Evolutionary conservation across 2,113 vertebrate genomes (phyloP).

Genomic region (Lates calcarifer): DNA sequence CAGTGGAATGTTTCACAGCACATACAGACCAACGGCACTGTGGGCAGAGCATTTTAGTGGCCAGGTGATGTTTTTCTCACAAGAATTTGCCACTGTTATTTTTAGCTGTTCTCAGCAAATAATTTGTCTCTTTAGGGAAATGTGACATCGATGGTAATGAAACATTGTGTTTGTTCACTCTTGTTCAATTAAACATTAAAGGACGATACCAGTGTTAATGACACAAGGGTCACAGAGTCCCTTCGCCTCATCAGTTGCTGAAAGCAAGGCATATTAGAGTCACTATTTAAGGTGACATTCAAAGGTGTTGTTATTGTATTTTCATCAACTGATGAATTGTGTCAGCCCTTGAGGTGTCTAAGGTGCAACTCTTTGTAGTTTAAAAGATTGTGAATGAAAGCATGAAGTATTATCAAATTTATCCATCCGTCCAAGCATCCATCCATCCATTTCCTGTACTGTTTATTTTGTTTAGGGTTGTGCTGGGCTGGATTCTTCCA

Average conservation of each 20-base stretch:
- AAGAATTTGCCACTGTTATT: conserved; percentile 35
- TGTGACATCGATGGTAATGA: conserved; percentile 38
- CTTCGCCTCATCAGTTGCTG: conserved; percentile 38
- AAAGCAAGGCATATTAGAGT: conserved; percentile 31
- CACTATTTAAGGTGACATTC: conserved; percentile 51
- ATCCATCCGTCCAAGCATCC: conserved; percentile 9
- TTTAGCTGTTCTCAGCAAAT: conserved; percentile 39
- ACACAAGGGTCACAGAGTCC: conserved; percentile 19
- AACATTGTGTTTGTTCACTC: conserved; percentile 49
- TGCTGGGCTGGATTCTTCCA: background rate
- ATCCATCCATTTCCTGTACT: background rate
- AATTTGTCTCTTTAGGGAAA: conserved; percentile 31
- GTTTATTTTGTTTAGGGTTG: conserved; percentile 9
- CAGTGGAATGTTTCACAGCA: conserved; percentile 52
- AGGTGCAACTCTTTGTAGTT: conserved; percentile 8
- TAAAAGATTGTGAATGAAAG: conserved; percentile 36
- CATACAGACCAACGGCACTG: conserved; percentile 35
- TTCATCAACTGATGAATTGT: conserved; percentile 47
- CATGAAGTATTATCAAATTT: conserved; percentile 1
- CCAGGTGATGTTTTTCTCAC: conserved; percentile 46
- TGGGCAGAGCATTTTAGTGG: conserved; percentile 34
- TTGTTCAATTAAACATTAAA: conserved; percentile 56
- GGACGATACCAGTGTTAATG: conserved; percentile 33
- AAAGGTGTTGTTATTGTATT: conserved; percentile 31
- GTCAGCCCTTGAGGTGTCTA: conserved; percentile 41